Base-by-base conservation (phyloP, 2,888 invertebrate species). In the Drosophila mayaguana region DNA sequence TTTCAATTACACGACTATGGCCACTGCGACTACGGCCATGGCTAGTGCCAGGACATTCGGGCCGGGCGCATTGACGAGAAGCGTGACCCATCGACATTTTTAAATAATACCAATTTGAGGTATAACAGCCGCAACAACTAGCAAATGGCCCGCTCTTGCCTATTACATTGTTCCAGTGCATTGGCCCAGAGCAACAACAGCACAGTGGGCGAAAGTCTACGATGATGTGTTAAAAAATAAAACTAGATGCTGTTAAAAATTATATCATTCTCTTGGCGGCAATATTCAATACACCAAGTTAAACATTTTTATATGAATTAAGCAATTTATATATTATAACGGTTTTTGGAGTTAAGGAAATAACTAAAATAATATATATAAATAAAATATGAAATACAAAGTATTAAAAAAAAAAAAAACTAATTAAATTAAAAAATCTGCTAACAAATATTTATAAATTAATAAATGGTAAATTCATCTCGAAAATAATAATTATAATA, bases 11-110 rank as follows among this genome's bases (percentile, higher is more conserved):
- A 80, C 59, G 63, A 62, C 45, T 25, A 0, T 1, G 18, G 6
- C 7, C 12, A 18, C 57, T 55, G 6, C 7, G 12, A 18, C 57
- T 55, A 50, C 55, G 28, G 14, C 28, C 36, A 14, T 5, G 46
- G 55, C 60, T 4, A 42, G 18, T 55, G 32, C 25, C 63, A 16
- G 45, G 22, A 57, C 56, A 60, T 63, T 32, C 55, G 12, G 32
- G 42, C 25, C 28, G 36, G 43, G 72, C 72, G 67, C 80, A 72
- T 69, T 72, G 80, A 75, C 80, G 83, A 75, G 67, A 63, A 59
- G 71, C 72, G 75, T 88, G 81, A 86, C 87, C 89, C 83, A 78
- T 84, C 87, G 78, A 86, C 84, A 86, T 84, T 88, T 88, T 86
- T 75, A 88, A 84, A 88, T 86, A 88, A 83, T 81, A 69, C 73